Evolutionary conservation across 2,113 vertebrate species (phyloP).

Genomic region (Triplophysa tibetana): DNA sequence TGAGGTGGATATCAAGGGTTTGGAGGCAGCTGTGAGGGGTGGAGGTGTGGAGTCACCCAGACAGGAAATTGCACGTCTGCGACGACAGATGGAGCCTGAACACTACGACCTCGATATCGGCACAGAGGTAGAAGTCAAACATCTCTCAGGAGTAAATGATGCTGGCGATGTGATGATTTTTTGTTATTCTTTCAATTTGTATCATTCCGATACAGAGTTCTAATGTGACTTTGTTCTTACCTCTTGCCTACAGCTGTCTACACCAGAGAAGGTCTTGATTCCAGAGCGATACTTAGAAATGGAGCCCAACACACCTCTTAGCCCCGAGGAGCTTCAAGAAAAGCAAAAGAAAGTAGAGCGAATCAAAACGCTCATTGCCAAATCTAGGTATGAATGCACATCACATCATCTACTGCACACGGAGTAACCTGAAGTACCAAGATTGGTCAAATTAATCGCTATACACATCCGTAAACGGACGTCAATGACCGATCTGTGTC

Average conservation of each 20-base stretch:
- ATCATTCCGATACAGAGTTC: no score
- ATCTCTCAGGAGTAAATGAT: no score
- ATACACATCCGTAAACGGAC: background rate
- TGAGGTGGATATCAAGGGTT: constrained; percentile 92
- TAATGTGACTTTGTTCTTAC: background rate
- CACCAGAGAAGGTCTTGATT: constrained; percentile 87
- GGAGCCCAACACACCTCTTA: constrained; percentile 81
- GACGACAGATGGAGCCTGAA: constrained; percentile 84
- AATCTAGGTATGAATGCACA: constrained; percentile 84
- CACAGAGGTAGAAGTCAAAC: constrained; percentile 76
- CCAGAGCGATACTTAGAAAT: constrained; percentile 86
- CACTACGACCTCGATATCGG: constrained; percentile 79
- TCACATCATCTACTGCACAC: background rate
- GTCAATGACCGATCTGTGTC: background rate
- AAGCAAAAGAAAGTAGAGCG: constrained; percentile 96
- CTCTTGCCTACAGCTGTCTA: constrained; percentile 74
- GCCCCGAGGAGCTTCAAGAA: constrained; percentile 89
- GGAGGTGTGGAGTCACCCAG: constrained; percentile 84
- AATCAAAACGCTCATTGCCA: constrained; percentile 96
- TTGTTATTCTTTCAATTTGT: no score
- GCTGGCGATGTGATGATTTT: no score
- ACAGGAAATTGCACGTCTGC: constrained; percentile 90
- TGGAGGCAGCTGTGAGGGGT: constrained; percentile 86
- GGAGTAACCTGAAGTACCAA: background rate
- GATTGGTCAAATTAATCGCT: background rate